These are phyloP conservation scores for Virgularia gustaviana DNA, from an alignment of 92 coral and sea anemone species.

Conservation along the genomic window DNA sequence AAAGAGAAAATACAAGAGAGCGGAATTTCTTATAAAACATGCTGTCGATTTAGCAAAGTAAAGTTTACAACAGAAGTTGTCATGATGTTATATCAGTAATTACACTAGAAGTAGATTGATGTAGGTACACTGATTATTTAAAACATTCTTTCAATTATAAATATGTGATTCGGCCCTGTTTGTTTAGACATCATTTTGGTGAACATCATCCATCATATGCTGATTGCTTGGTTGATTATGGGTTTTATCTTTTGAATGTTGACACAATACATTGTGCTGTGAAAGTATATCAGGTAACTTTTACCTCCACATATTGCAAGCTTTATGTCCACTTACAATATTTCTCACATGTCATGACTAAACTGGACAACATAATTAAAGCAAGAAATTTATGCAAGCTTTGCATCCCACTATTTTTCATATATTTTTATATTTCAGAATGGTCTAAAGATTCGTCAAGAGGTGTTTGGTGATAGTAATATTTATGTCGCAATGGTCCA, in stretches of 20 bases:
- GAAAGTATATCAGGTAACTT: constrained; percentile 71
- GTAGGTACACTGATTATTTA: neutral
- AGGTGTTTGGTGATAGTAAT: constrained; percentile 81
- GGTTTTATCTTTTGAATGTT: constrained; percentile 87
- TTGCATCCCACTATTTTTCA: too few relatives aligned
- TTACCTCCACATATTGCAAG: neutral
- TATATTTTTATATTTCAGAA: constrained; percentile 46
- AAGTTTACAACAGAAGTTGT: neutral
- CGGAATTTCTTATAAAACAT: constrained; percentile 79
- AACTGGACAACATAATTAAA: too few relatives aligned
- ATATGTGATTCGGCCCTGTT: neutral
- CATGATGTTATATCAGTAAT: neutral
- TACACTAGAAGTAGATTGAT: neutral
- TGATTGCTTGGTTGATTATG: constrained; percentile 81
- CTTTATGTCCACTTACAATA: neutral
- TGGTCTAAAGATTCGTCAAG: constrained; percentile 64
- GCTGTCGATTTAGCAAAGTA: constrained; percentile 90
- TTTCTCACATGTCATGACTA: neutral
- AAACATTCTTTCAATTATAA: neutral
- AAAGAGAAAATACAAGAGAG: constrained; percentile 87
- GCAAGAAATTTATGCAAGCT: too few relatives aligned
- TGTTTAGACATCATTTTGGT: constrained; percentile 85
- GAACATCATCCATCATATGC: constrained; percentile 91
- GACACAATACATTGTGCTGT: constrained; percentile 89
- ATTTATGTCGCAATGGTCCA: constrained; percentile 93